Conservation (phyloP, 1,140 invertebrate species). For the Lasioglossum albipes region DNA sequence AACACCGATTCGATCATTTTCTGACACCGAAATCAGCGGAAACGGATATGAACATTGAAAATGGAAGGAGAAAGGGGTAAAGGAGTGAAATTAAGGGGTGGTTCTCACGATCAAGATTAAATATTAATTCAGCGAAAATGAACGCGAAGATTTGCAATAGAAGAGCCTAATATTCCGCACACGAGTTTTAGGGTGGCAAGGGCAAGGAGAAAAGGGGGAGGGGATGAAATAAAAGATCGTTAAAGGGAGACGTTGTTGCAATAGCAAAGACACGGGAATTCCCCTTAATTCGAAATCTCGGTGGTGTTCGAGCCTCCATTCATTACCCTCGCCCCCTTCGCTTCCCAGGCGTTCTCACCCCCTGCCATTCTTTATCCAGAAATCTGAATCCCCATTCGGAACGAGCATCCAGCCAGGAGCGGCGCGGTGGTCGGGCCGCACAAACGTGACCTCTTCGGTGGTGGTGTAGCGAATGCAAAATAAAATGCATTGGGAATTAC, state of each 20-base stretch:
- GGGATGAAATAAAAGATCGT: neutral
- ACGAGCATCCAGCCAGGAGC: conserved; percentile 4
- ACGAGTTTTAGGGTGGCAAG: no score
- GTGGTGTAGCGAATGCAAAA: conserved; percentile 56
- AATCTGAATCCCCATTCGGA: conserved; percentile 56
- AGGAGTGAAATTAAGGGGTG: no score
- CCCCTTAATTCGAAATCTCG: conserved; percentile 58
- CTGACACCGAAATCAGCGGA: no score
- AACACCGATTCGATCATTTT: no score
- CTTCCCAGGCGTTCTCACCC: neutral
- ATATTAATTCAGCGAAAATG: no score
- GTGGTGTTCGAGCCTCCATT: conserved; percentile 48
- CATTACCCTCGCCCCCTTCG: conserved; percentile 37
- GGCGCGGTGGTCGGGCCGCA: no score
- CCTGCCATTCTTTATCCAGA: conserved; percentile 50
- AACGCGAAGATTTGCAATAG: no score
- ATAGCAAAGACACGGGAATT: conserved; percentile 34
- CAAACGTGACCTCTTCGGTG: conserved; percentile 36
- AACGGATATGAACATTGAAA: no score
- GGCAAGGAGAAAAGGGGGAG: no score
- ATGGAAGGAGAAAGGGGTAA: no score
- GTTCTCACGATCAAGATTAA: no score
- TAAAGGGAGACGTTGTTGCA: conserved; percentile 31
- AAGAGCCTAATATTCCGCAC: no score
- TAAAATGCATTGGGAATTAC: conserved; percentile 73